These are phyloP conservation scores for Chanos chanos DNA, from an alignment of 2,797 vertebrate species.

Conservation along the genomic window DNA sequence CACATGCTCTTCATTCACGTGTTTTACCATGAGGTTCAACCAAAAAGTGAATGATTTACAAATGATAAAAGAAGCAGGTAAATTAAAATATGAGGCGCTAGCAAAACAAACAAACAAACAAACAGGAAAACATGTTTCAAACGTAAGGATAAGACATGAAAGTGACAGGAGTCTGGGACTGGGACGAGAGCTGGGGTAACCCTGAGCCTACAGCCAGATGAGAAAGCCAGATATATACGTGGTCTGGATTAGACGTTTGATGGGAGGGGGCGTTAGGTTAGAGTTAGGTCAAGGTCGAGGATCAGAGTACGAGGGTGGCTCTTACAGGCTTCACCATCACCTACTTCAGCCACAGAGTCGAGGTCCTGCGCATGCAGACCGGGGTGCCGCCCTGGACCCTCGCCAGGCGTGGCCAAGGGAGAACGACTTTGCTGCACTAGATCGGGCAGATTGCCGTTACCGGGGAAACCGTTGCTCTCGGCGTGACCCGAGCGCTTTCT, in stretches of 20 bases:
- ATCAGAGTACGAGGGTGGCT: slow-evolving; percentile 27
- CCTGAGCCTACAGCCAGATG: slow-evolving; percentile 21
- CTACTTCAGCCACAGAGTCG: slow-evolving; percentile 83
- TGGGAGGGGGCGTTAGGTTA: slow-evolving; percentile 33
- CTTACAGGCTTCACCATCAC: slow-evolving; percentile 57
- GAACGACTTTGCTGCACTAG: slow-evolving; percentile 93
- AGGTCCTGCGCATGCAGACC: slow-evolving; percentile 76
- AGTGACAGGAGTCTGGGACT: background rate
- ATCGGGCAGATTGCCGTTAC: slow-evolving; percentile 94
- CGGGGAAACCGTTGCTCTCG: slow-evolving; percentile 89
- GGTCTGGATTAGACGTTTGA: slow-evolving; percentile 4
- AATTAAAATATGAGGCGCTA: background rate
- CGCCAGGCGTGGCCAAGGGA: slow-evolving; percentile 83
- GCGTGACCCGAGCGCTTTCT: slow-evolving; percentile 84
- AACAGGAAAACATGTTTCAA: slow-evolving; percentile 4
- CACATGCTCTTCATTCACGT: too few species aligned
- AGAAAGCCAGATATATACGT: slow-evolving; percentile 15
- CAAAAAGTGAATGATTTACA: background rate
- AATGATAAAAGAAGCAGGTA: background rate
- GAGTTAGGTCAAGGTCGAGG: slow-evolving; percentile 13
- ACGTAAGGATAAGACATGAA: too few species aligned
- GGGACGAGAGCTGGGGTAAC: slow-evolving; percentile 1
- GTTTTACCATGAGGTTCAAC: too few species aligned
- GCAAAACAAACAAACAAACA: background rate
- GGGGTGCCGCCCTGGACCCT: slow-evolving; percentile 79